Evolutionary conservation across 1,140 invertebrate species (phyloP), one percentile per base, ranked within the genome.

Genomic region (Amphibalanus amphitrite): DNA sequence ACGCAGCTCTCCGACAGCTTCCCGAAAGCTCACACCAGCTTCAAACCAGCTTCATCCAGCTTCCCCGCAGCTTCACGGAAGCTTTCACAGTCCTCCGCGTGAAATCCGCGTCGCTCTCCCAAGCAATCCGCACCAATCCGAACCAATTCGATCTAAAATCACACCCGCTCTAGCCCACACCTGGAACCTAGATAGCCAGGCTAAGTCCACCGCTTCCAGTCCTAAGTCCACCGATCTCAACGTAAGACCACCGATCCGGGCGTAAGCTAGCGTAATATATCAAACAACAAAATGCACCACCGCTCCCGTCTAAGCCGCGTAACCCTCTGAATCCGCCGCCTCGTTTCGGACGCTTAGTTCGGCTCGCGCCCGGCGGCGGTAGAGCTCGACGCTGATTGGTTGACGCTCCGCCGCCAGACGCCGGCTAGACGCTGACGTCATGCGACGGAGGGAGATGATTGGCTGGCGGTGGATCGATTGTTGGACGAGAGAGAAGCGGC

Each of bases 251-350:
- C 10, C 47, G 47, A 59, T 59, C 47, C 47, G 1, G 47, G 13
- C 10, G 47, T 59, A 59, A 59, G 47, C 47, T 59, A 20, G 47
- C 47, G 47, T 59, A 59, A 59, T 59, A 59, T 59, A 59, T 59
- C 47, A 59, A 59, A 59, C 47, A 59, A 59, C 47, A 59, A 59
- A 59, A 59, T 59, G 47, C 47, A 59, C 47, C 47, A 59, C 47
- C 23, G 23, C 23, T 20, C 47, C 47, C 10, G 13, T 23, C 13
- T 59, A 59, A 59, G 47, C 47, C 47, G 1, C 1, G 1, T 59
- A 59, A 59, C 47, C 47, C 47, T 59, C 47, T 59, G 47, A 59
- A 59, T 59, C 47, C 17, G 6, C 1, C 6, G 13, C 1, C 47
- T 59, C 47, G 47, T 59, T 59, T 13, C 20, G 47, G 6, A 23